Evolutionary conservation across 2,797 vertebrate genomes (phyloP).

Genomic region (Gymnoscopelus microlampas): DNA sequence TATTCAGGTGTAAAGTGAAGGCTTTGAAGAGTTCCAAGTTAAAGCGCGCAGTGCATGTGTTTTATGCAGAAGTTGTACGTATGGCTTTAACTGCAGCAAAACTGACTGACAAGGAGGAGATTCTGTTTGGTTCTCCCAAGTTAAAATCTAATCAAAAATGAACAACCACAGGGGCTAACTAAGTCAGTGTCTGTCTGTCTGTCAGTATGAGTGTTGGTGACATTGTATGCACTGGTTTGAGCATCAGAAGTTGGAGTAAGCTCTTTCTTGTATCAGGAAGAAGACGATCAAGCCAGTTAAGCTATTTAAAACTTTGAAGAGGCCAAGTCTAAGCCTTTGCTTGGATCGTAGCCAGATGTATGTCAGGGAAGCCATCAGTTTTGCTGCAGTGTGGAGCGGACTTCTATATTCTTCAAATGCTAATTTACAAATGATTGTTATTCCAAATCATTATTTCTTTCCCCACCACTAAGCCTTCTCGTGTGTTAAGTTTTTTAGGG

Average conservation of each 20-base stretch:
- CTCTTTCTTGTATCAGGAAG: conserved; percentile 12
- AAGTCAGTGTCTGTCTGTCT: background rate
- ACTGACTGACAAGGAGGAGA: conserved; percentile 62
- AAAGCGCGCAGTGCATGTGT: conserved; percentile 77
- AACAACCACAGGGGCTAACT: background rate
- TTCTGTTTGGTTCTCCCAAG: conserved; percentile 25
- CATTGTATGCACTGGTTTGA: conserved; percentile 26
- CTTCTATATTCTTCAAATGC: conserved; percentile 75
- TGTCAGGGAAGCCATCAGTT: conserved; percentile 70
- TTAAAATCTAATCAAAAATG: conserved; percentile 18
- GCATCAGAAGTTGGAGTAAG: conserved; percentile 13
- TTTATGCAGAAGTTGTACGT: conserved; percentile 73
- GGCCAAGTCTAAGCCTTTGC: conserved; percentile 65
- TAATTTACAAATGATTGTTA: conserved; percentile 76
- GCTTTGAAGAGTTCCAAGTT: conserved; percentile 67
- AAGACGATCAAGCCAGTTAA: conserved; percentile 10
- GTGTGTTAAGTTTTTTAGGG: conserved; percentile 93
- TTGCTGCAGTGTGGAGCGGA: conserved; percentile 88
- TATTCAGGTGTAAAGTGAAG: conserved; percentile 65
- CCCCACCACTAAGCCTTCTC: conserved; percentile 84
- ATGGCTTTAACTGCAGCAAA: conserved; percentile 89
- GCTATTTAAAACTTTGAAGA: background rate
- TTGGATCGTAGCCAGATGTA: conserved; percentile 9
- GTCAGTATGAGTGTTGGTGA: conserved; percentile 1
- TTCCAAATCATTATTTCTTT: conserved; percentile 74